Percentiles rank a stretch among this genome's conserved stretches.
Evolutionary conservation across 2,888 invertebrate genomes (phyloP).

Genomic region (Fabriciana adippe): DNA sequence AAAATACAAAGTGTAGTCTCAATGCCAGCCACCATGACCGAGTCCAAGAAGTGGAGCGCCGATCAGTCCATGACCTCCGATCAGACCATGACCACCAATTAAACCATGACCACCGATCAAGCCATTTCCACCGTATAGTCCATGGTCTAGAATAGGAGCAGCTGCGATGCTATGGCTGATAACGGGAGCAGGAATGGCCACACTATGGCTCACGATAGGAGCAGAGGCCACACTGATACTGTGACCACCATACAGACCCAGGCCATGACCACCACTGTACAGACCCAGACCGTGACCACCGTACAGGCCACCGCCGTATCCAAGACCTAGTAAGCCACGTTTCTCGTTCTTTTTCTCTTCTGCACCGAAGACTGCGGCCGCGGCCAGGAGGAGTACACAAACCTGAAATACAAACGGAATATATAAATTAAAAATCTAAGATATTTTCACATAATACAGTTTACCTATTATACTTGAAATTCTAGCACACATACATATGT

Average conservation of each 20-base stretch:
- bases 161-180: constrained; percentile 46
- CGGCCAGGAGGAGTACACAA: constrained; percentile 61
- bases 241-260: constrained; percentile 48
- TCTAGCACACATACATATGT: too few relatives aligned
- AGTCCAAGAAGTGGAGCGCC: constrained; percentile 46
- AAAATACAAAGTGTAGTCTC: constrained; percentile 27
- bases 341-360: constrained; percentile 77
- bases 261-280: constrained; percentile 44
- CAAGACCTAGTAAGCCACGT: constrained; percentile 73
- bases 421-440: too few relatives aligned
- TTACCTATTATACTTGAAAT: too few relatives aligned
- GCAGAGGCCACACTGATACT: constrained; percentile 46
- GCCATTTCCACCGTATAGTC: constrained; percentile 50
- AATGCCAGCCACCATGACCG: constrained; percentile 68
- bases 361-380: constrained; percentile 56
- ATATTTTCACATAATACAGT: too few relatives aligned
- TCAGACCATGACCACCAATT: constrained; percentile 33
- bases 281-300: constrained; percentile 46
- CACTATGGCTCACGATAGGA: constrained; percentile 46
- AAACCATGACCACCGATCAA: constrained; percentile 47
- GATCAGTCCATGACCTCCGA: constrained; percentile 28
- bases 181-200: constrained; percentile 45
- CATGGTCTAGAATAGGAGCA: constrained; percentile 49
- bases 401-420: constrained; percentile 49
- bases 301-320: constrained; percentile 52